Conservation (phyloP, 2,888 invertebrate species). For the Eubasilissa splendida region DNA sequence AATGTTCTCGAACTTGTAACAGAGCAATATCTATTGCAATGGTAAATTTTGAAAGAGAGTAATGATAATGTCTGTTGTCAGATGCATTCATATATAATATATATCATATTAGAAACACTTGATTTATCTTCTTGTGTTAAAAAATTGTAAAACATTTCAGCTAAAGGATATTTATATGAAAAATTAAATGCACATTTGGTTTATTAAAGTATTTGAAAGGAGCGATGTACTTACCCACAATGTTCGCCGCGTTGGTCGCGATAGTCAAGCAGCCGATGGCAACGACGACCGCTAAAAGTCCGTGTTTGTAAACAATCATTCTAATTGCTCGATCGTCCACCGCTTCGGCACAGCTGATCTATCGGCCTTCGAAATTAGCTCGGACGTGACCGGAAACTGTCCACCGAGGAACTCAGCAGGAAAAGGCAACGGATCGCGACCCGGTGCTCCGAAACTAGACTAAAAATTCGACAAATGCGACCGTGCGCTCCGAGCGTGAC, state of each 20-base stretch:
- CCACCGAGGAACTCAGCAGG: not conserved
- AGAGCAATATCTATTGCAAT: too few species aligned
- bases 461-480: conserved; percentile 3
- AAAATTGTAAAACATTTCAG: too few species aligned
- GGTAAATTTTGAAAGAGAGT: too few species aligned
- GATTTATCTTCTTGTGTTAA: too few species aligned
- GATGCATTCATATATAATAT: too few species aligned
- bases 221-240: conserved; percentile 67
- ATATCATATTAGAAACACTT: too few species aligned
- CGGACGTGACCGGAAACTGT: conserved; percentile 27
- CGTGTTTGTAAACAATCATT: conserved; percentile 66
- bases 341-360: not conserved
- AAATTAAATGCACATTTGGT: too few species aligned
- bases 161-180: too few species aligned
- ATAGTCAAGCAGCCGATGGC: conserved; percentile 63
- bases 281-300: conserved; percentile 64
- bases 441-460: not conserved
- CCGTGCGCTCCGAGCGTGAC: not conserved
- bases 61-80: too few species aligned
- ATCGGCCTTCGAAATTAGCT: conserved; percentile 19
- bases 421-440: not conserved
- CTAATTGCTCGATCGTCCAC: conserved; percentile 1
- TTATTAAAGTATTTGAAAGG: not conserved
- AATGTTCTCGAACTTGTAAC: too few species aligned
- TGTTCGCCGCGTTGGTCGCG: conserved; percentile 64